phyloP scores from a whole-genome alignment of 2,888 invertebrate species.

The Biston betularia region DNA sequence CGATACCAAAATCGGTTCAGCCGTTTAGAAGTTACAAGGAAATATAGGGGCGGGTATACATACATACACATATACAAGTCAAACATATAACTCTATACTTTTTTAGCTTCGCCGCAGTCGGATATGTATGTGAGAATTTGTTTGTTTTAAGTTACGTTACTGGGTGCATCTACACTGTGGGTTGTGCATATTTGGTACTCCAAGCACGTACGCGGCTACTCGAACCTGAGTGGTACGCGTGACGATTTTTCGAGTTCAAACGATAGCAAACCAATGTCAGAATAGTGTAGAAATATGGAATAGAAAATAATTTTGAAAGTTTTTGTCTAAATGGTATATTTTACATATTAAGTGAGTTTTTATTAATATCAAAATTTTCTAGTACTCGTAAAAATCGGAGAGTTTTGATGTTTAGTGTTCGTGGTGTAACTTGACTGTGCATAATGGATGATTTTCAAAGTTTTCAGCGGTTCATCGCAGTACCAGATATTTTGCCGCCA shows the following conservation, averaged over 20 bases:
- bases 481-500: too few species aligned
- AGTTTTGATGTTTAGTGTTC: too few species aligned
- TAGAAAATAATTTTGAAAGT: constrained; percentile 6
- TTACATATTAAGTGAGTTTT: background rate
- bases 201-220: constrained; percentile 52
- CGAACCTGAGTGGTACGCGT: constrained; percentile 55
- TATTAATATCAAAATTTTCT: background rate
- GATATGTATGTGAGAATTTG: background rate
- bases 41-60: too few species aligned
- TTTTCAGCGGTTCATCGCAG: too few species aligned
- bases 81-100: too few species aligned
- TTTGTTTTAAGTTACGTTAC: background rate
- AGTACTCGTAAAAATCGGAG: too few species aligned
- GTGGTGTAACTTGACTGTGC: too few species aligned
- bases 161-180: background rate
- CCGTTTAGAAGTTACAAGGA: too few species aligned
- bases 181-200: constrained; percentile 43
- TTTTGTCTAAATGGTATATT: background rate
- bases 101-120: background rate
- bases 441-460: too few species aligned
- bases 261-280: constrained; percentile 31
- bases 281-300: background rate
- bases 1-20: too few species aligned
- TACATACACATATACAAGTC: too few species aligned
- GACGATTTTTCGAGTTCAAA: constrained; percentile 57